A percentile compares a stretch with the other conserved stretches of the same genome.
phyloP scores from a whole-genome alignment of 2,113 vertebrate species.

The Apeltes quadracus region DNA sequence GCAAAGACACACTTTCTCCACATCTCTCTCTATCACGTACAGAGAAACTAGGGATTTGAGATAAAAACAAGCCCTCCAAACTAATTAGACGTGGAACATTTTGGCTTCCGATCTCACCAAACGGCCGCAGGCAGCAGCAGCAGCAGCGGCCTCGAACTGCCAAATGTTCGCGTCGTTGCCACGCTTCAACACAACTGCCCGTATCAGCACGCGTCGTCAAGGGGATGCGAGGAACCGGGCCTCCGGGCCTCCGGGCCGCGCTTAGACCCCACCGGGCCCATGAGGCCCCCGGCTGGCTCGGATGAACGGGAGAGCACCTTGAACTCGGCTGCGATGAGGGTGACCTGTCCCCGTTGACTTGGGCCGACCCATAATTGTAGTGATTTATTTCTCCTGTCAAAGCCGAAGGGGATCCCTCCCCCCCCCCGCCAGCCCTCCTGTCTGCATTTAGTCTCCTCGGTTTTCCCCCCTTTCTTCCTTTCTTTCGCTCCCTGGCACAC shows the following conservation, averaged over 20 bases:
- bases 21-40: too few relatives aligned
- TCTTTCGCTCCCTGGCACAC: slow-evolving; percentile 21
- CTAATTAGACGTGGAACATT: neutral
- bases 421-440: slow-evolving; percentile 14
- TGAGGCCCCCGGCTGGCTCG: slow-evolving; percentile 53
- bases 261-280: slow-evolving; percentile 56
- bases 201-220: slow-evolving; percentile 14
- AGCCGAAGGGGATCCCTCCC: slow-evolving; percentile 53
- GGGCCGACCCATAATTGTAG: slow-evolving; percentile 71
- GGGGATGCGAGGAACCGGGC: slow-evolving; percentile 16
- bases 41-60: neutral
- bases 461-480: slow-evolving; percentile 13
- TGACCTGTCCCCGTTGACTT: slow-evolving; percentile 72
- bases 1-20: too few relatives aligned
- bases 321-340: slow-evolving; percentile 72
- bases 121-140: neutral
- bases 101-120: neutral
- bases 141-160: neutral
- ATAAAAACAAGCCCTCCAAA: neutral
- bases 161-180: neutral
- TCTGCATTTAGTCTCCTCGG: slow-evolving; percentile 24
- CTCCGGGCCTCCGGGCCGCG: slow-evolving; percentile 46
- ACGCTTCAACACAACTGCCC: neutral
- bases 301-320: slow-evolving; percentile 74
- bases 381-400: slow-evolving; percentile 76